Base-by-base conservation (phyloP, 2,113 vertebrate species). In the Megatriorchis doriae region DNA sequence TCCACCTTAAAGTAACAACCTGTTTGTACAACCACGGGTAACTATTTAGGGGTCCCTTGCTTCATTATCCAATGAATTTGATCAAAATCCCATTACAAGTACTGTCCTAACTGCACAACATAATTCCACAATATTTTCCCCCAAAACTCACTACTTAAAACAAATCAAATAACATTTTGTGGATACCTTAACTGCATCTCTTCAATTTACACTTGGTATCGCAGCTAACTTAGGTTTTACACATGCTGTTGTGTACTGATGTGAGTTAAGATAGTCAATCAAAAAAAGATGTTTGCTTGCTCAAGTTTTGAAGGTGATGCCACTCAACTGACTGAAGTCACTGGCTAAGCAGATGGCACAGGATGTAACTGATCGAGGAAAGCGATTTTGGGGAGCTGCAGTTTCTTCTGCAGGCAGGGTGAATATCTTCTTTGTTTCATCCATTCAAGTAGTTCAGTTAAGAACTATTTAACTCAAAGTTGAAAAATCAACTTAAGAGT, bases 351-450 rank as follows among this genome's bases (percentile, higher is more conserved):
- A 87, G 65, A 79, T 43, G 59, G 90, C 88, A 56, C 25, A 31
- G 47, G 72, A 74, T 23, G 72, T 21, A 83, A 58, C n/a, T 50
- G 68, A 53, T 83, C n/a, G 75, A 85, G 61, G 70, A 87, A 84
- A 87, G 61, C 32, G 42, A 22, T 74, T 91, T 89, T 38, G 52
- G 61, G 74, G 68, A 89, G 78, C 81, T 71, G 56, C 61, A 72
- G 73, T 40, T 74, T 61, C 78, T 83, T 81, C 86, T 75, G 48
- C 56, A 75, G 66, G 36, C 66, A 75, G 32, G 4, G 50, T 45
- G 73, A 93, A 5, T 45, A 77, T 80, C n/a, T 95, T 94, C 38
- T 95, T 94, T 93, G 90, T 96, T 96, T 95, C 90, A 72, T 40
- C 74, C 48, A 77, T 56, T 79, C 42, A 50, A 55, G 65, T 43